Evolutionary conservation across 1,140 invertebrate genomes (phyloP).

Genomic region (Euwallacea fornicatus): DNA sequence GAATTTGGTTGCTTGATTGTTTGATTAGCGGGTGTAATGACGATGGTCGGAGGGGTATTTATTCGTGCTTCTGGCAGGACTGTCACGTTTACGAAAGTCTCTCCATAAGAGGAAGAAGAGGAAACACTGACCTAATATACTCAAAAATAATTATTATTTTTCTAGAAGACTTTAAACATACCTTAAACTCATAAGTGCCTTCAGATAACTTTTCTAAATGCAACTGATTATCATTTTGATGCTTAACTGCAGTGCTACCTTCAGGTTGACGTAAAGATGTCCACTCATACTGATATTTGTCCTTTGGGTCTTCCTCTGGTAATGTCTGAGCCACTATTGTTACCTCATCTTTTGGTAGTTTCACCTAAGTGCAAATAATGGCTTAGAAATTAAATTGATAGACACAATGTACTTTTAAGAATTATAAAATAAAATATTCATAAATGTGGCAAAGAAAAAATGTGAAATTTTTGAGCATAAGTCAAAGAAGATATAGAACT

Average conservation of each 20-base stretch:
- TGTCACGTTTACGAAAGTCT: conserved; percentile 88
- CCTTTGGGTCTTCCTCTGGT: conserved; percentile 62
- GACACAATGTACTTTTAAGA: neutral
- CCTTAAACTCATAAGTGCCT: conserved; percentile 87
- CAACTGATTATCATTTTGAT: conserved; percentile 79
- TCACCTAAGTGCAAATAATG: conserved; percentile 40
- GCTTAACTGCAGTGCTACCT: conserved; percentile 80
- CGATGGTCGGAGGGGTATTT: conserved; percentile 82
- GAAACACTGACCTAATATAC: conserved; percentile 65
- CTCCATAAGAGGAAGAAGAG: conserved; percentile 72
- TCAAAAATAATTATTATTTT: neutral
- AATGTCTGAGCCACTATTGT: conserved; percentile 78
- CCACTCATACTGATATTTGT: conserved; percentile 88
- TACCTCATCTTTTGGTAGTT: conserved; percentile 73
- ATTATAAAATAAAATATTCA: neutral
- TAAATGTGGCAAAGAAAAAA: no score
- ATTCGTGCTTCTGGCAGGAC: conserved; percentile 83
- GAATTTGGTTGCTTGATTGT: conserved; percentile 87
- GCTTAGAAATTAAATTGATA: neutral
- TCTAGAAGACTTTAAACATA: conserved; percentile 49
- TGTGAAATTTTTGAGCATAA: no score
- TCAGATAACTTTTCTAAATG: conserved; percentile 77
- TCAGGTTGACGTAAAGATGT: conserved; percentile 80
- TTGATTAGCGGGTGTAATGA: conserved; percentile 82
- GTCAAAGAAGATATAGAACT: no score